Percentiles rank a stretch among this genome's conserved stretches.
Conservation (phyloP, 2,888 invertebrate genomes). For the Drosophila ustulata region DNA sequence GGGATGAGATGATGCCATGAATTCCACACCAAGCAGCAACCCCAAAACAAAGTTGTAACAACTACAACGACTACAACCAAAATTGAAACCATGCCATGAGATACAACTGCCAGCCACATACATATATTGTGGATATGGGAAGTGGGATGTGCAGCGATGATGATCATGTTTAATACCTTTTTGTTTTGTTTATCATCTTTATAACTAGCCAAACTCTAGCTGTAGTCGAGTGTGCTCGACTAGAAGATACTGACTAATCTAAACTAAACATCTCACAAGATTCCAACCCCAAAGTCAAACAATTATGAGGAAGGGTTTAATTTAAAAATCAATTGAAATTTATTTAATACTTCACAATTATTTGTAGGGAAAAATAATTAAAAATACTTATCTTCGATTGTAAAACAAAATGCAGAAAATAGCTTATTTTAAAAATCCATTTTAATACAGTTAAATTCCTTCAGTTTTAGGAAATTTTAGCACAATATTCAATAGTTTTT, state of each 20-base stretch:
- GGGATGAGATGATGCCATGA: conserved; percentile 63
- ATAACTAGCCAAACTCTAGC: conserved; percentile 22
- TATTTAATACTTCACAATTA: too few species aligned
- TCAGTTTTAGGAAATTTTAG: too few species aligned
- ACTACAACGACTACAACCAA: conserved; percentile 34
- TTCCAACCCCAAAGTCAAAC: too few species aligned
- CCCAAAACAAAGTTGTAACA: conserved; percentile 54
- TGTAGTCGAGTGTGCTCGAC: neutral
- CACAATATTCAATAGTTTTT: neutral
- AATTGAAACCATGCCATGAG: conserved; percentile 58
- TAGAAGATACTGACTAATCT: neutral
- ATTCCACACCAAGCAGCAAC: conserved; percentile 61
- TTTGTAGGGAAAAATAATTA: too few species aligned
- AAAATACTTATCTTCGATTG: too few species aligned
- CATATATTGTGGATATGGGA: conserved; percentile 33
- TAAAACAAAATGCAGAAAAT: too few species aligned
- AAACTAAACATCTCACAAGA: too few species aligned
- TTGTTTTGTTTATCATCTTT: conserved; percentile 22
- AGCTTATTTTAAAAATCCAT: too few species aligned
- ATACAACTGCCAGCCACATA: conserved; percentile 35
- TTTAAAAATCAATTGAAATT: too few species aligned
- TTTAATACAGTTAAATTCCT: too few species aligned
- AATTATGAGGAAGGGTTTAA: too few species aligned
- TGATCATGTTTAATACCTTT: conserved; percentile 49
- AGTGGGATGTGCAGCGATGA: conserved; percentile 42